Evolutionary conservation across 2,888 invertebrate species (phyloP).

Genomic region (Drosophila suboccidentalis): DNA sequence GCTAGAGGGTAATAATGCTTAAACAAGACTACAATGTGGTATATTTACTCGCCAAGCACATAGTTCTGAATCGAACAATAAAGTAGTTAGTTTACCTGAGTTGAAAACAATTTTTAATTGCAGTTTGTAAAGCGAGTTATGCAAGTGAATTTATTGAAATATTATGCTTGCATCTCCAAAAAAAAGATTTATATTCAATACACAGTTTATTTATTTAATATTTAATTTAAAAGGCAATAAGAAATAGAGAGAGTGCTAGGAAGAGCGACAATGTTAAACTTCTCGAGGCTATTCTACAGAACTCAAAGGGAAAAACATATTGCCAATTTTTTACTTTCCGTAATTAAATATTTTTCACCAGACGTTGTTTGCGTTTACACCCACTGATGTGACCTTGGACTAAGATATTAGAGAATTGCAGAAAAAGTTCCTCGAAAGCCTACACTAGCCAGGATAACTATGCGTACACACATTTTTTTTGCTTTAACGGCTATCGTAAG

Average conservation of each 20-base stretch:
- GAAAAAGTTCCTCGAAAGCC: not conserved
- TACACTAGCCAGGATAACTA: too few species aligned
- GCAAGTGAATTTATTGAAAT: slow-evolving; percentile 10
- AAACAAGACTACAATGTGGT: slow-evolving; percentile 46
- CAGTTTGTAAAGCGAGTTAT: not conserved
- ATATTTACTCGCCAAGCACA: slow-evolving; percentile 36
- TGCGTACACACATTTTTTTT: too few species aligned
- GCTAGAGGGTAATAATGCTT: slow-evolving; percentile 31
- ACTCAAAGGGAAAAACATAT: not conserved
- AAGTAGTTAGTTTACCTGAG: slow-evolving; percentile 27
- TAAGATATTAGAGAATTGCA: not conserved
- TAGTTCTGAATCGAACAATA: slow-evolving; percentile 13
- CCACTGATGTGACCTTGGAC: not conserved
- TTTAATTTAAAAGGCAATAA: not conserved
- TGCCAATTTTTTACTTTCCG: not conserved
- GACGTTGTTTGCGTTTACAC: too few species aligned
- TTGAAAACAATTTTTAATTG: slow-evolving; percentile 36
- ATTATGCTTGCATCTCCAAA: not conserved
- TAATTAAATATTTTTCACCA: not conserved
- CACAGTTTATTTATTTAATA: not conserved
- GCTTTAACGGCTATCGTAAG: too few species aligned
- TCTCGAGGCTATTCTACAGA: not conserved
- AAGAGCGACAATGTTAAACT: not conserved
- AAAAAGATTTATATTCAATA: not conserved
- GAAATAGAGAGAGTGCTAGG: not conserved